phyloP scores from a whole-genome alignment of 2,797 vertebrate genomes.

The Smutsia gigantea region DNA sequence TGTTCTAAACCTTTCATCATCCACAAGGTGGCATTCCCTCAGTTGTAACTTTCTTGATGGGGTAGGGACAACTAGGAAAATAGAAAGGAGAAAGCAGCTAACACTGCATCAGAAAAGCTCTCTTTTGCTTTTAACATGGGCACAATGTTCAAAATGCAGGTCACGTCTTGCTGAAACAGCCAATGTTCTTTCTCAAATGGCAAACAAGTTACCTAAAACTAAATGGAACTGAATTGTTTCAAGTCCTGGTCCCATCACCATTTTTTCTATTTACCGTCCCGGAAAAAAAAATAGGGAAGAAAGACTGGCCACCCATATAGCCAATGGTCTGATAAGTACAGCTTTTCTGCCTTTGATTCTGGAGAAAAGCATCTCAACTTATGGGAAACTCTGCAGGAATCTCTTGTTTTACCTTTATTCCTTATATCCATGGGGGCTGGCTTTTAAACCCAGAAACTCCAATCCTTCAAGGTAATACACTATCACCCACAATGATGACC shows the following conservation, averaged over 20 bases:
- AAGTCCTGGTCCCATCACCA: constrained; percentile 65
- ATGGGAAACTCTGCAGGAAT: constrained; percentile 63
- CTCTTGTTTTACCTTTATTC: constrained; percentile 58
- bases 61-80: constrained; percentile 37
- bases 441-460: constrained; percentile 62
- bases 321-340: constrained; percentile 44
- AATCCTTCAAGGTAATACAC: constrained; percentile 63
- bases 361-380: constrained; percentile 54
- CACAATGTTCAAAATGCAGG: constrained; percentile 72
- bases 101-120: constrained; percentile 32
- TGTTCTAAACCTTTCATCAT: constrained; percentile 48
- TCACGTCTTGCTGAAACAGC: constrained; percentile 77
- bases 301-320: constrained; percentile 39
- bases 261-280: constrained; percentile 73
- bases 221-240: constrained; percentile 74
- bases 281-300: constrained; percentile 33
- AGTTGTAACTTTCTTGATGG: constrained; percentile 59
- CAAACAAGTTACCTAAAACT: constrained; percentile 79
- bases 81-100: constrained; percentile 52
- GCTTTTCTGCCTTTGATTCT: constrained; percentile 59
- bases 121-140: constrained; percentile 56
- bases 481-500: constrained; percentile 59
- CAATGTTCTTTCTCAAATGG: constrained; percentile 77
- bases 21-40: constrained; percentile 46
- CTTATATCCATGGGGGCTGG: constrained; percentile 32